phyloP scores from a whole-genome alignment of 2,888 invertebrate species.

The Lepidochitona cinerea region DNA sequence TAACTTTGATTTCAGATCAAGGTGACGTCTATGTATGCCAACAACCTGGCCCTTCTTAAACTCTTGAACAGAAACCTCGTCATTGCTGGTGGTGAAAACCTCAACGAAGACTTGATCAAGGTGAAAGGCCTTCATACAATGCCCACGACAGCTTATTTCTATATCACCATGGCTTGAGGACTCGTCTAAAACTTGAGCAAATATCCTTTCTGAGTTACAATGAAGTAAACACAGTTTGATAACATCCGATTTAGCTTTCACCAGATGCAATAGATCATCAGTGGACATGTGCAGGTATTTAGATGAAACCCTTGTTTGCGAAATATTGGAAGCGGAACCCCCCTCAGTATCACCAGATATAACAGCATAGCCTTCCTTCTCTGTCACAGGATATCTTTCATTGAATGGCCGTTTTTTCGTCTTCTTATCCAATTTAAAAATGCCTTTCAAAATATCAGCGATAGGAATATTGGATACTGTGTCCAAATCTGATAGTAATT shows the following conservation, averaged over 20 bases:
- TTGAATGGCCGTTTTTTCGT: no score
- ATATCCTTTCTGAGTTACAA: constrained; percentile 27
- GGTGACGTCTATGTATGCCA: constrained; percentile 51
- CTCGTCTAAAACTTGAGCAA: constrained; percentile 33
- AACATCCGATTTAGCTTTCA: no score
- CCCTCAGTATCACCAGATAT: constrained; percentile 30
- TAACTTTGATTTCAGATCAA: constrained; percentile 44
- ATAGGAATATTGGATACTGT: no score
- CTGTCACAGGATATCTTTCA: constrained; percentile 40
- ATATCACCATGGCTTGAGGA: constrained; percentile 17
- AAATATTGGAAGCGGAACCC: constrained; percentile 27
- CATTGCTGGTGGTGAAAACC: constrained; percentile 19
- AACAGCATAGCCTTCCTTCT: constrained; percentile 46
- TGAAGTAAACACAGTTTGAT: constrained; percentile 46
- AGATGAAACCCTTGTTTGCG: no score
- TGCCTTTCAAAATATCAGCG: no score
- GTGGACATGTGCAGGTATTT: no score
- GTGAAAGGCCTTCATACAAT: constrained; percentile 55
- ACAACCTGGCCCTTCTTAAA: constrained; percentile 48
- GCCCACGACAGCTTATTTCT: constrained; percentile 36
- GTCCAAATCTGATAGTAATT: no score
- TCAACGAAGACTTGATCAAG: constrained; percentile 59
- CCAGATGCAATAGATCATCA: no score
- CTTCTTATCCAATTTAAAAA: no score
- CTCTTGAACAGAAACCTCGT: constrained; percentile 5